A percentile compares a stretch with the other conserved stretches of the same genome.
phyloP scores from a whole-genome alignment of 2,797 vertebrate genomes.

The Lacerta bilineata region DNA sequence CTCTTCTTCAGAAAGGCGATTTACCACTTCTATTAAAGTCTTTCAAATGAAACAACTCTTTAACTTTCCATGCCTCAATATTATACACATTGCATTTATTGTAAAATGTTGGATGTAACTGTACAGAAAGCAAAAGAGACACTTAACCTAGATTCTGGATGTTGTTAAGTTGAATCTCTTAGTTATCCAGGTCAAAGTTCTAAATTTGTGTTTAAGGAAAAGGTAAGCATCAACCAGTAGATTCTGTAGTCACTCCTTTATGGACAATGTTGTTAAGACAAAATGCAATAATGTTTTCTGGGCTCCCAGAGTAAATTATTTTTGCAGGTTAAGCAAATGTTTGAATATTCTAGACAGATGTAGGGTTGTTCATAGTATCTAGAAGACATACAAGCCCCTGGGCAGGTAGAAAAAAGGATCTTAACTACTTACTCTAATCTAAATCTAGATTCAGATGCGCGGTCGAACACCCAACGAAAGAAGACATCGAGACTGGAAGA shows the following conservation, averaged over 20 bases:
- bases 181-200: too few relatives aligned
- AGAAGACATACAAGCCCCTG: neutral
- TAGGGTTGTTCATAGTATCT: neutral
- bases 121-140: too few relatives aligned
- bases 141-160: too few relatives aligned
- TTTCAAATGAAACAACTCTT: too few relatives aligned
- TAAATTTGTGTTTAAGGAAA: too few relatives aligned
- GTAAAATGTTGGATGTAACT: too few relatives aligned
- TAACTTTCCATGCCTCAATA: too few relatives aligned
- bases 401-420: neutral
- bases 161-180: too few relatives aligned
- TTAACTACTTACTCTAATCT: slow-evolving; percentile 92
- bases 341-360: neutral
- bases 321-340: neutral
- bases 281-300: neutral
- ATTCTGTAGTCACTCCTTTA: neutral
- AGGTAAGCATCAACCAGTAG: too few relatives aligned
- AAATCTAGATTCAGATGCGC: slow-evolving; percentile 80
- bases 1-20: too few relatives aligned
- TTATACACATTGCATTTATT: too few relatives aligned
- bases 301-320: neutral
- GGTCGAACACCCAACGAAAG: slow-evolving; percentile 95
- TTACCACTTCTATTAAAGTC: too few relatives aligned
- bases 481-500: slow-evolving; percentile 90
- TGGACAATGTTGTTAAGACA: neutral